Percentiles rank a stretch among this genome's conserved stretches.
phyloP scores from a whole-genome alignment of 2,797 vertebrate species.

The Coregonus sp. region DNA sequence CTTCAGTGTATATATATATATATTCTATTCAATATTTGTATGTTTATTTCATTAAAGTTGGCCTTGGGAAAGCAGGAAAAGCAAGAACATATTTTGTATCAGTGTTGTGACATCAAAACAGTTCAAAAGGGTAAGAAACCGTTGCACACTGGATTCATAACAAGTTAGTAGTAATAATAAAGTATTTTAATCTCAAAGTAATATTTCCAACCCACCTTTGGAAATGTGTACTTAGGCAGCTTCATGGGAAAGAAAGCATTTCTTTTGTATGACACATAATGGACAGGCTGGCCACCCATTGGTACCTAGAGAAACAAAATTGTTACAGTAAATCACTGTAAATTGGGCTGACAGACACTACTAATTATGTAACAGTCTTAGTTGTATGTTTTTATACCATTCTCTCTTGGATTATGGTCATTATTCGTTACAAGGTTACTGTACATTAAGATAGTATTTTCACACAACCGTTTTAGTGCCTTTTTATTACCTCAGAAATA shows the following conservation, averaged over 20 bases:
- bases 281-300: constrained; percentile 85
- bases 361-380: neutral
- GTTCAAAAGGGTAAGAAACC: neutral
- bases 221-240: constrained; percentile 90
- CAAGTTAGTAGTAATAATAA: neutral
- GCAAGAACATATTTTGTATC: neutral
- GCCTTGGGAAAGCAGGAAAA: neutral
- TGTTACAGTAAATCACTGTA: neutral
- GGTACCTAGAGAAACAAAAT: constrained; percentile 77
- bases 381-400: neutral
- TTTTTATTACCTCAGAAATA: constrained; percentile 23
- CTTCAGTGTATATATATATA: neutral
- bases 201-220: constrained; percentile 82
- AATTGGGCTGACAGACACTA: neutral
- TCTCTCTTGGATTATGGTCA: neutral
- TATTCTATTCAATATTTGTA: neutral
- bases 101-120: too few relatives aligned
- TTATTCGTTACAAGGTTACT: neutral
- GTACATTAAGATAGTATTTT: constrained; percentile 3
- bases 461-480: constrained; percentile 25
- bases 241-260: constrained; percentile 88
- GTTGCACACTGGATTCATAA: neutral
- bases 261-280: constrained; percentile 90
- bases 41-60: neutral
- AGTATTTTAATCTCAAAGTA: neutral